A percentile compares a stretch with the other conserved stretches of the same genome.
Evolutionary conservation across 2,113 vertebrate species (phyloP).

Genomic region (Tursiops truncatus): DNA sequence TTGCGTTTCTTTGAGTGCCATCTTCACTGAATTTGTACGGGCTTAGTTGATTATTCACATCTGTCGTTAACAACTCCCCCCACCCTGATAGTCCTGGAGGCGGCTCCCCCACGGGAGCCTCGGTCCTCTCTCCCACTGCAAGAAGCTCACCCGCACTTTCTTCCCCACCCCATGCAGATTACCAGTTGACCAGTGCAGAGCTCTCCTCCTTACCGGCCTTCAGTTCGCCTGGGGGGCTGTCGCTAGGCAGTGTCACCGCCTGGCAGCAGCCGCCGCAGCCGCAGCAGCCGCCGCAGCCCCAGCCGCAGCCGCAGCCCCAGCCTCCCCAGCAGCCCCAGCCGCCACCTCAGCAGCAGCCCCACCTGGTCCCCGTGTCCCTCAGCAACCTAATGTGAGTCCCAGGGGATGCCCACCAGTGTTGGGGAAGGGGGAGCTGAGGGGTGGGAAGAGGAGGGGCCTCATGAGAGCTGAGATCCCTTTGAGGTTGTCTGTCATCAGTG

Average conservation of each 20-base stretch:
- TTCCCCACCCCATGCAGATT: constrained; percentile 87
- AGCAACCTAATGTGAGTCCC: constrained; percentile 93
- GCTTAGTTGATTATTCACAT: not conserved
- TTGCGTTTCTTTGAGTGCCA: not conserved
- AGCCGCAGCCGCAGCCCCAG: constrained; percentile 86
- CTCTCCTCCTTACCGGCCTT: constrained; percentile 94
- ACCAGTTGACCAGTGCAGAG: constrained; percentile 95
- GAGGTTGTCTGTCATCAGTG: not conserved
- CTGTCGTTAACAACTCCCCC: not conserved
- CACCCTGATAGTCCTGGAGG: not conserved
- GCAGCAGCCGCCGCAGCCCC: constrained; percentile 82
- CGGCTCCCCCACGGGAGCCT: not conserved
- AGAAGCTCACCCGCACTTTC: not conserved
- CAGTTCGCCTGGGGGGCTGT: constrained; percentile 91
- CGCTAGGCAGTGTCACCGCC: constrained; percentile 93
- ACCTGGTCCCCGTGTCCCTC: constrained; percentile 93
- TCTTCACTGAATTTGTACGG: not conserved
- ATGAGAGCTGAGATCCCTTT: not conserved
- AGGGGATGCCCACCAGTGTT: rapidly evolving
- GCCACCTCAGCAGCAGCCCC: constrained; percentile 84
- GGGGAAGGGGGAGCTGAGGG: not conserved
- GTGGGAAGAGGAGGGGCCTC: not conserved
- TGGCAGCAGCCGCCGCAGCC: constrained; percentile 94
- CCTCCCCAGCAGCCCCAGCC: constrained; percentile 77
- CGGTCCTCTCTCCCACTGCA: not conserved